A percentile compares a stretch with the other conserved stretches of the same genome.
Evolutionary conservation across 2,113 vertebrate genomes (phyloP).

Genomic region (Pica pica): DNA sequence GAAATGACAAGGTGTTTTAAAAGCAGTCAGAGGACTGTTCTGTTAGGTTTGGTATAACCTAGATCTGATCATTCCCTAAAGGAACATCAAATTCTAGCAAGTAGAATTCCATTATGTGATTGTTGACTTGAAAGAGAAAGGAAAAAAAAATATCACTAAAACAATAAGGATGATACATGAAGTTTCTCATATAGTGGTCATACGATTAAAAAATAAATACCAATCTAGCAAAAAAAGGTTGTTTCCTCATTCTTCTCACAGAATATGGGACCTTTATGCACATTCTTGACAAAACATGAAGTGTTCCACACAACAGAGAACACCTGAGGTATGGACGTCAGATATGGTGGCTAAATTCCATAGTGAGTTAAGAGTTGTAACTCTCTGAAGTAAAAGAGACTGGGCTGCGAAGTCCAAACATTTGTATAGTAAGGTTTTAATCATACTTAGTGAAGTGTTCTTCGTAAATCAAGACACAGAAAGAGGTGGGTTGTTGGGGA

Average conservation of each 20-base stretch:
- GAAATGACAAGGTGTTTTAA: constrained; percentile 48
- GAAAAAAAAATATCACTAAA: constrained; percentile 52
- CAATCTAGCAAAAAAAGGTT: constrained; percentile 57
- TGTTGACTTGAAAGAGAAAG: constrained; percentile 55
- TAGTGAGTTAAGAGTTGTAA: constrained; percentile 51
- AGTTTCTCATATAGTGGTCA: constrained; percentile 75
- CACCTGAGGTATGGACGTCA: constrained; percentile 71
- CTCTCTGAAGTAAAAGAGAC: constrained; percentile 58
- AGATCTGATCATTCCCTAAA: constrained; percentile 26
- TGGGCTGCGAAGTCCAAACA: constrained; percentile 59
- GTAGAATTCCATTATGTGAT: constrained; percentile 24
- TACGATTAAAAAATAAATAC: constrained; percentile 76
- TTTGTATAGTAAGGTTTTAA: constrained; percentile 39
- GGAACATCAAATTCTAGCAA: constrained; percentile 31
- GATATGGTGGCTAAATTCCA: constrained; percentile 71
- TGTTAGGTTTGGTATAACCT: constrained; percentile 64
- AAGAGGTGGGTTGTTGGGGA: constrained; percentile 22
- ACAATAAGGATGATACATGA: constrained; percentile 41
- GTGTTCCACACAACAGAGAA: constrained; percentile 67
- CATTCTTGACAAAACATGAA: constrained; percentile 65
- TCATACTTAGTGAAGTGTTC: constrained; percentile 57
- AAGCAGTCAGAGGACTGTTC: constrained; percentile 54
- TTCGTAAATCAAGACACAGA: constrained; percentile 47
- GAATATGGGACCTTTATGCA: constrained; percentile 57
- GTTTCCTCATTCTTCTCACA: constrained; percentile 56